These are phyloP conservation scores for Therioaphis trifolii DNA, from an alignment of 2,888 invertebrate genomes.

Conservation along the genomic window DNA sequence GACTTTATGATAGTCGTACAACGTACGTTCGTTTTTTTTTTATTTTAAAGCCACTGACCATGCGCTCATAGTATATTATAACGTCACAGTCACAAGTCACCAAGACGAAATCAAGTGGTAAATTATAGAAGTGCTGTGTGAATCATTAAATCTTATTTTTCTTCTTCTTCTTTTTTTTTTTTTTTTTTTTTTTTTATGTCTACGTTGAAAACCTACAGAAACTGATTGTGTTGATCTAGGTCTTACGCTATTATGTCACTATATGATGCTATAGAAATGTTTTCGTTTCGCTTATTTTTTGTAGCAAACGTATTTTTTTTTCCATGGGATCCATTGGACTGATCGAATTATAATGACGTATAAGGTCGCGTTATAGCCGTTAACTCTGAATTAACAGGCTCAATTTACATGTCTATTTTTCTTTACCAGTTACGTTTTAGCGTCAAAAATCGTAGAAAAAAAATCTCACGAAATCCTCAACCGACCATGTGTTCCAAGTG, in stretches of 20 bases:
- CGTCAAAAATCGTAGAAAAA: not conserved
- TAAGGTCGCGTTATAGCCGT: not conserved
- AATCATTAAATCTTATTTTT: not conserved
- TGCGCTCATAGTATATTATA: not conserved
- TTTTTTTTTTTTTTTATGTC: not conserved
- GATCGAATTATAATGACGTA: not conserved
- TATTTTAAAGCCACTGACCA: slow-evolving; percentile 23
- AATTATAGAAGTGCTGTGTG: slow-evolving; percentile 16
- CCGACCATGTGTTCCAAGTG: not conserved
- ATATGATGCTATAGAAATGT: not conserved
- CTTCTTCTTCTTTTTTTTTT: no score
- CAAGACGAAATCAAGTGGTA: slow-evolving; percentile 35
- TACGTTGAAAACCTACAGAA: not conserved
- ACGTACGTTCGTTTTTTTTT: not conserved
- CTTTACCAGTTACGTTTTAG: not conserved
- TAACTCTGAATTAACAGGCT: not conserved
- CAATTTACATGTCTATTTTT: not conserved
- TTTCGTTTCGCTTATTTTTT: not conserved
- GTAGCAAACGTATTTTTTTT: not conserved
- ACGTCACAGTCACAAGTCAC: not conserved
- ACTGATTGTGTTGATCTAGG: not conserved
- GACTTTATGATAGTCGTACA: not conserved
- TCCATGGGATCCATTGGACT: not conserved
- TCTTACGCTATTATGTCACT: not conserved
- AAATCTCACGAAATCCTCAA: not conserved